Base-by-base conservation (phyloP, 1,140 invertebrate species). In the Lepidostoma basale region DNA sequence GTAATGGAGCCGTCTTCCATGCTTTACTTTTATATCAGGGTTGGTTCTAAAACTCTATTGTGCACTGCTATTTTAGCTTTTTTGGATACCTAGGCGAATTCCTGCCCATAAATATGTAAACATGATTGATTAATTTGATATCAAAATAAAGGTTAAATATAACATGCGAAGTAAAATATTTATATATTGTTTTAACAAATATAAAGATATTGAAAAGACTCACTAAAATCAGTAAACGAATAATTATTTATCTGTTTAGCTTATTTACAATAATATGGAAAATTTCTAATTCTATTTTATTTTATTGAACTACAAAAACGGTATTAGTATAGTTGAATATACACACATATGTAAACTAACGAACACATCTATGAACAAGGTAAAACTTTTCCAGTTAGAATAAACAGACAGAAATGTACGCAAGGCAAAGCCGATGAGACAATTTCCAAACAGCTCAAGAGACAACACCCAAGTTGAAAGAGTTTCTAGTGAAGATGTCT, bases 401-500 rank as follows among this genome's bases (percentile, higher is more conserved):
- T 23, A 49, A 49, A 49, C n/a, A n/a, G n/a, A n/a, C n/a, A n/a
- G 45, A 49, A 23, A 49, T 23, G 45, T 22, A 22, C 45, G 45
- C 18, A 23, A 18, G 25, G 20, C 20, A 49, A 49, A 49, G 45
- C 45, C 23, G 45, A 23, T n/a, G 45, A 23, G 18, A 49, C 18
- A 49, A 23, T 49, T 49, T 49, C 23, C 45, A 49, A 49, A 49
- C 45, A 49, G 25, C 25, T 10, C 45, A 49, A 23, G 25, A 22
- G 23, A 49, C 45, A 49, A 49, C 45, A 49, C 22, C 45, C 25
- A 23, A 49, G 23, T 23, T 49, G 20, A 20, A n/a, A n/a, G 20
- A 20, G 45, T 49, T 49, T 49, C 45, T 49, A 10, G 22, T 9
- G 45, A 49, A 22, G 45, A 49, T 49, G 45, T 49, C 45, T 49